These are phyloP conservation scores for Xenopus laevis DNA, from an alignment of 2,113 vertebrate genomes.

Conservation along the genomic window DNA sequence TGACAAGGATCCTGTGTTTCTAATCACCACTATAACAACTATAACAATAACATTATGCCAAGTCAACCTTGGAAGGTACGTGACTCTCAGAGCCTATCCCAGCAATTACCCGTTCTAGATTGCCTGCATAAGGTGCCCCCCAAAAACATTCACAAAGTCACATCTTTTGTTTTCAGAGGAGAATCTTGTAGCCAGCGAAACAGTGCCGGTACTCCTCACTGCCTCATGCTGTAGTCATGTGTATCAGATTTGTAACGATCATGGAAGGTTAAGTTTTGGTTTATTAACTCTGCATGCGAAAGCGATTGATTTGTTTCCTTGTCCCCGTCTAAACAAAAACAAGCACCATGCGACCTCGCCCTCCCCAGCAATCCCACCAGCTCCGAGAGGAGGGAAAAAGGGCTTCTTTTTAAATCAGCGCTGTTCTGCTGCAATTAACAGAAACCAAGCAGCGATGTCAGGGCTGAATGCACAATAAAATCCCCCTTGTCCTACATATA, in stretches of 20 bases:
- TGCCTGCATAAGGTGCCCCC: background rate
- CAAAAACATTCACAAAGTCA: too few species aligned
- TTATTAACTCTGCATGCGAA: slow-evolving; percentile 34
- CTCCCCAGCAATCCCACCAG: slow-evolving; percentile 24
- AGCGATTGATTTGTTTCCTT: slow-evolving; percentile 36
- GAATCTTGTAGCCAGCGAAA: background rate
- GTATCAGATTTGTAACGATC: slow-evolving; percentile 21
- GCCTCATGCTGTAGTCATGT: slow-evolving; percentile 15
- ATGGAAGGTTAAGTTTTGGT: slow-evolving; percentile 26
- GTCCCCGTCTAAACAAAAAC: slow-evolving; percentile 21
- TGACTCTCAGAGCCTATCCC: too few species aligned
- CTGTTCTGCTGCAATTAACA: slow-evolving; percentile 41
- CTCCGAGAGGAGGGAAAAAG: slow-evolving; percentile 12
- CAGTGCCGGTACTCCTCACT: background rate
- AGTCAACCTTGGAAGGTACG: too few species aligned
- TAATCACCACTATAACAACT: too few species aligned
- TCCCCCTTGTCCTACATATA: slow-evolving; percentile 39
- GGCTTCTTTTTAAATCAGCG: slow-evolving; percentile 25
- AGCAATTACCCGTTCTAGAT: too few species aligned
- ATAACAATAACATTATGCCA: too few species aligned
- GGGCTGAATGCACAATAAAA: slow-evolving; percentile 31
- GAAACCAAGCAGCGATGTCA: slow-evolving; percentile 32
- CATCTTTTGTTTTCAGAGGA: background rate
- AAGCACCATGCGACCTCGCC: slow-evolving; percentile 14
- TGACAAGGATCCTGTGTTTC: too few species aligned